Evolutionary conservation across 92 coral and sea anemone genomes (phyloP).

Genomic region (Montipora capitata): DNA sequence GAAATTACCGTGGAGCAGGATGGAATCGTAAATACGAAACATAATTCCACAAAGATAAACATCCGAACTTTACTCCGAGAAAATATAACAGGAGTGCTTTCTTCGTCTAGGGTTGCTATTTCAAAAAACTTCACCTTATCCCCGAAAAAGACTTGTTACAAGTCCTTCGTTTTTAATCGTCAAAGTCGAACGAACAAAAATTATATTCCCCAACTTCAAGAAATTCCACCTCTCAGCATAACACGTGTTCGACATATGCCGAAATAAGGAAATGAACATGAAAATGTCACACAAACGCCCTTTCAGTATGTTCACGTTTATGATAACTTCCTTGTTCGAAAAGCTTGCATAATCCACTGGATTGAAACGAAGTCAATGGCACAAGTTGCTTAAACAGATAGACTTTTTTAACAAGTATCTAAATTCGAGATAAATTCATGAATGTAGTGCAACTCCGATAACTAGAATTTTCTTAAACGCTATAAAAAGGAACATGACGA

Average conservation of each 20-base stretch:
- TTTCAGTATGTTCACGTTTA: constrained; percentile 5
- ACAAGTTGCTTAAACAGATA: too few species aligned
- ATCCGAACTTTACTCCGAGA: not conserved
- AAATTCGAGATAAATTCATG: too few species aligned
- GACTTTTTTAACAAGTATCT: too few species aligned
- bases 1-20: not conserved
- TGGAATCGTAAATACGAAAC: not conserved
- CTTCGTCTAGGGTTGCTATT: not conserved
- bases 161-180: not conserved
- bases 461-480: too few species aligned
- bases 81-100: too few species aligned
- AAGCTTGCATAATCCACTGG: not conserved
- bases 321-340: not conserved
- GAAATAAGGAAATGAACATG: constrained; percentile 38
- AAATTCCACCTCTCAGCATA: too few species aligned
- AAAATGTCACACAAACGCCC: not conserved
- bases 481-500: not conserved
- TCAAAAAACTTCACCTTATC: constrained; percentile 12
- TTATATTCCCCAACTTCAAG: too few species aligned
- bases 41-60: not conserved
- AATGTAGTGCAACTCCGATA: too few species aligned
- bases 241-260: constrained; percentile 7
- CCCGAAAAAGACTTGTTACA: not conserved
- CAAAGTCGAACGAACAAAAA: too few species aligned
- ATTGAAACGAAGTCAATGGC: not conserved